These are phyloP conservation scores for Metellina segmentata DNA, from an alignment of 2,888 invertebrate genomes.

Conservation along the genomic window DNA sequence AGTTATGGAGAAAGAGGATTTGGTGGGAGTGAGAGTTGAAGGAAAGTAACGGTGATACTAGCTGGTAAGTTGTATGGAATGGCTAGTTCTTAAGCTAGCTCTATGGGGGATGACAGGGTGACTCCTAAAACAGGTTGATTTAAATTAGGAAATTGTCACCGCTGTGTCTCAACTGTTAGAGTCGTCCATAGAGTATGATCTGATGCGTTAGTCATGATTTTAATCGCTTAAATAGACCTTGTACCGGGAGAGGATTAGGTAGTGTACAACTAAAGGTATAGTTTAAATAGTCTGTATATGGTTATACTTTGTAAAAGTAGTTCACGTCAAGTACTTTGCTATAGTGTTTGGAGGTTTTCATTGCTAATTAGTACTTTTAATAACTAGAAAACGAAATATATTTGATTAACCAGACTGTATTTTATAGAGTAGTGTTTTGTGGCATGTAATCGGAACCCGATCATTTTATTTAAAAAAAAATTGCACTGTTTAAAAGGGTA, in stretches of 20 bases:
- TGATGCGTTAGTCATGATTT: not conserved
- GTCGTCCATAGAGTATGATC: too few species aligned
- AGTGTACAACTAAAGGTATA: not conserved
- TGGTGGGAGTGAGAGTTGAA: not conserved
- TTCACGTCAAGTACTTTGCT: too few species aligned
- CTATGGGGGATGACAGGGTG: not conserved
- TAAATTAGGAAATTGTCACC: not conserved
- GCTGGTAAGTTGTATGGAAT: not conserved
- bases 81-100: not conserved
- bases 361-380: too few species aligned
- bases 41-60: not conserved
- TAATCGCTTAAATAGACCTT: not conserved
- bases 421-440: too few species aligned
- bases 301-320: too few species aligned
- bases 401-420: too few species aligned
- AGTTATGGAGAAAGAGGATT: slow-evolving; percentile 13
- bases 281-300: not conserved
- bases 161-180: not conserved
- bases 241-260: not conserved
- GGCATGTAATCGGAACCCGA: too few species aligned
- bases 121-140: not conserved
- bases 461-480: too few species aligned
- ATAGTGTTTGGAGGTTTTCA: too few species aligned
- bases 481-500: too few species aligned
- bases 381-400: too few species aligned